Evolutionary conservation across 2,888 invertebrate species (phyloP), one percentile per base, ranked within the genome.

Genomic region (Strigamia crassipes): DNA sequence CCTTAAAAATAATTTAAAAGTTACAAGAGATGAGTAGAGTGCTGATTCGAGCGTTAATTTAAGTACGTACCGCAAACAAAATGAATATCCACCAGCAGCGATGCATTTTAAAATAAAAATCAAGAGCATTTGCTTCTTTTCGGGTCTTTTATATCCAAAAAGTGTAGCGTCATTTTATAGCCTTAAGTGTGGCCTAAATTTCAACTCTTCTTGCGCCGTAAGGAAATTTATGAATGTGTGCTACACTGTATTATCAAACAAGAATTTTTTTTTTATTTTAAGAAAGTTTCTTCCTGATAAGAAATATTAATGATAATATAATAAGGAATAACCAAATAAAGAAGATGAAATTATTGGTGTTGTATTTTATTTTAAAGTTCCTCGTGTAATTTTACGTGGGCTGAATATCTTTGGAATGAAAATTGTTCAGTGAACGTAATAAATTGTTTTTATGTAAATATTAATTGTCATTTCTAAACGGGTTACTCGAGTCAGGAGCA

Each of bases 221-320:
- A 23, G 61, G 61, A 51, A 66, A 66, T 46, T 46, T n/a, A 46
- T 66, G 61, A 66, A 66, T 23, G 21, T 66, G 18, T 66, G 21
- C 61, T 12, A 66, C 21, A 4, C n/a, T 18, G 6, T 51, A 51
- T 18, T 51, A 51, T 18, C 4, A 66, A 12, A 66, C 18, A 21
- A 1, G 61, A 61, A n/a, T 66, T n/a, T 46, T 46, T n/a, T 46
- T 46, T n/a, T 10, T 46, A 1, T 1, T n/a, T n/a, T 10, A 46
- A 13, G 46, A 46, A 46, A 46, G 13, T 46, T 46, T 13, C 46
- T 46, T 46, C 46, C 46, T 46, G 4, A 46, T 46, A 15, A 46
- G 12, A 46, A 46, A 46, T 0, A 46, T 46, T 5, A n/a, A 13
- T 46, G 46, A 5, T 46, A 46, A 38, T 38, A n/a, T n/a, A n/a